A percentile compares a stretch with the other conserved stretches of the same genome.
phyloP scores from a whole-genome alignment of 2,888 invertebrate genomes.

The Polietes domitor region DNA sequence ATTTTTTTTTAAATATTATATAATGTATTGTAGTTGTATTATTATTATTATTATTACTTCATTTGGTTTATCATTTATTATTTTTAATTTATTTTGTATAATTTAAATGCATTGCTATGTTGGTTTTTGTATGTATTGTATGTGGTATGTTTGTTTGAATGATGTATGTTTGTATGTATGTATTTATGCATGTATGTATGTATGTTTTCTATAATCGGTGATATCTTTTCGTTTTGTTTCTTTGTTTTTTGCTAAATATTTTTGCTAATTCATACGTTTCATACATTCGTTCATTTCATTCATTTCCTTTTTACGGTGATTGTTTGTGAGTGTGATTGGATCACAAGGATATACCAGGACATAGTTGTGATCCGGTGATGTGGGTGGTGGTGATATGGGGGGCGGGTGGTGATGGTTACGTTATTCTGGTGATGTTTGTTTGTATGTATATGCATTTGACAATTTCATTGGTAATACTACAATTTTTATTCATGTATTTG shows the following conservation, averaged over 20 bases:
- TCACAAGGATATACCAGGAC: background rate
- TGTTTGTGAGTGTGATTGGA: background rate
- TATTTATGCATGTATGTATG: constrained; percentile 15
- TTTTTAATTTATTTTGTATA: constrained; percentile 66
- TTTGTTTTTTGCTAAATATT: constrained; percentile 40
- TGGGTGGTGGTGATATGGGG: background rate
- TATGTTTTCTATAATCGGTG: constrained; percentile 31
- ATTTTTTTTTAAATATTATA: constrained; percentile 58
- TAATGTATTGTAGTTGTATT: constrained; percentile 64
- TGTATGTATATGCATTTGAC: constrained; percentile 9
- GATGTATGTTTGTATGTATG: constrained; percentile 32
- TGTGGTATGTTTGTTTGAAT: constrained; percentile 47
- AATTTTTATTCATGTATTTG: constrained; percentile 38
- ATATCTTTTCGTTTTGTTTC: constrained; percentile 13
- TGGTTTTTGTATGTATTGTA: constrained; percentile 58
- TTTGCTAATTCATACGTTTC: constrained; percentile 49
- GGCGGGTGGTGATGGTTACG: background rate
- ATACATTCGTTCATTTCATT: background rate
- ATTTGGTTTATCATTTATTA: constrained; percentile 58
- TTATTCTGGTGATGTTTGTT: background rate
- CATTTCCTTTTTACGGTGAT: background rate
- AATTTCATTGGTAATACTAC: constrained; percentile 19
- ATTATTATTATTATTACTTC: constrained; percentile 44
- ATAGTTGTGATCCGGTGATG: background rate
- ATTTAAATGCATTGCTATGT: constrained; percentile 68